Conservation (phyloP, 92 coral and sea anemone species). For the Actinostola sp. region DNA sequence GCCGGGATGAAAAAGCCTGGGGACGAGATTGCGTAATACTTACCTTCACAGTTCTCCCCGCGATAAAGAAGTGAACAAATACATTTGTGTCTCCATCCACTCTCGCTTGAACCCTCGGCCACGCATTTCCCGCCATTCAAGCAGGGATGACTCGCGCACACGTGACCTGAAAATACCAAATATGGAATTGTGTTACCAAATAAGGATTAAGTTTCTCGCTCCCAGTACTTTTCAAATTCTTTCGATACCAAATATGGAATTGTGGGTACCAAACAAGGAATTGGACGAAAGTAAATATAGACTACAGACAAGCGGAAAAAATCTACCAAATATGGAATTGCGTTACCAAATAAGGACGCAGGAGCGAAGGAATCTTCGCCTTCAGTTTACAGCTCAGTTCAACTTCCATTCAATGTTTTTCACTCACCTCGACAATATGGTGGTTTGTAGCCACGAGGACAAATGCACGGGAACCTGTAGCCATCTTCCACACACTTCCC, state of each 20-base stretch:
- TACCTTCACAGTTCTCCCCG: slow-evolving; percentile 81
- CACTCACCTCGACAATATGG: slow-evolving; percentile 79
- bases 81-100: slow-evolving; percentile 60
- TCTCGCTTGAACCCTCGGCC: slow-evolving; percentile 38
- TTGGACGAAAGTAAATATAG: no score
- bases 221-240: no score
- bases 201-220: no score
- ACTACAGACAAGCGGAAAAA: no score
- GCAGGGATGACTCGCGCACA: slow-evolving; percentile 71
- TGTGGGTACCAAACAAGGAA: no score
- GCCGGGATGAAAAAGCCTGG: no score
- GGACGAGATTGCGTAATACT: background rate
- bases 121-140: slow-evolving; percentile 75
- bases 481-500: slow-evolving; percentile 69
- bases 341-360: no score
- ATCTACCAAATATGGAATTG: no score
- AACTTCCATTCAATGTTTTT: background rate
- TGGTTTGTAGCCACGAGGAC: slow-evolving; percentile 77
- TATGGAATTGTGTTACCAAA: no score
- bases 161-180: slow-evolving; percentile 74
- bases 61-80: slow-evolving; percentile 62
- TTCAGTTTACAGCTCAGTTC: background rate
- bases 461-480: slow-evolving; percentile 63
- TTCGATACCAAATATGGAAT: no score
- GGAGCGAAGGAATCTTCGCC: no score